A percentile compares a stretch with the other conserved stretches of the same genome.
Conservation (phyloP, 2,888 invertebrate species). For the Brachycybe producta region DNA sequence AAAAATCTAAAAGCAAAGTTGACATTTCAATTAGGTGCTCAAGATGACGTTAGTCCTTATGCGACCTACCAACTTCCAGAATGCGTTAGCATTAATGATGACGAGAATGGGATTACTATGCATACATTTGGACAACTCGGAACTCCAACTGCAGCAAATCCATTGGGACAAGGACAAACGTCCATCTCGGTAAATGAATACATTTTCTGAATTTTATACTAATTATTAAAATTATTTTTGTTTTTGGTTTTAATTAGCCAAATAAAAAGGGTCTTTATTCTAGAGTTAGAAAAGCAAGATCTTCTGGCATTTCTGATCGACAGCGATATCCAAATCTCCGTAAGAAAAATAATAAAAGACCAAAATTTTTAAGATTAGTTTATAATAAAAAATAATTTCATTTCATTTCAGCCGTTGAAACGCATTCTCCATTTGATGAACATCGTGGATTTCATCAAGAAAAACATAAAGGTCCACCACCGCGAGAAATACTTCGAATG, state of each 20-base stretch:
- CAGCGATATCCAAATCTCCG: slow-evolving; percentile 13
- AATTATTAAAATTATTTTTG: background rate
- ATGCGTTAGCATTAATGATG: slow-evolving; percentile 8
- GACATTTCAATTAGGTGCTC: slow-evolving; percentile 12
- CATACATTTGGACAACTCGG: slow-evolving; percentile 15
- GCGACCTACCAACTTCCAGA: slow-evolving; percentile 18
- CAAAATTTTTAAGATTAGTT: background rate
- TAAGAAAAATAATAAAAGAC: slow-evolving; percentile 5
- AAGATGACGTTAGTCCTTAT: slow-evolving; percentile 18
- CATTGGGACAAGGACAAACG: slow-evolving; percentile 6
- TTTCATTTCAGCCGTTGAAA: slow-evolving; percentile 7
- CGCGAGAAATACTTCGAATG: slow-evolving; percentile 14
- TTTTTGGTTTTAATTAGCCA: background rate
- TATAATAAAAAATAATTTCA: background rate
- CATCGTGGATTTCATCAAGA: background rate
- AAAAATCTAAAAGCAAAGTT: too few species aligned
- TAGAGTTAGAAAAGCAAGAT: slow-evolving; percentile 13
- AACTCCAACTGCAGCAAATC: background rate
- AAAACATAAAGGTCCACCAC: slow-evolving; percentile 10
- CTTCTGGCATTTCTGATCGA: background rate
- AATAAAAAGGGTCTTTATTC: slow-evolving; percentile 14
- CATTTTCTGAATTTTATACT: slow-evolving; percentile 1
- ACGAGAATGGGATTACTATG: slow-evolving; percentile 5
- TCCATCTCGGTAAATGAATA: slow-evolving; percentile 5
- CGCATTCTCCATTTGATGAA: slow-evolving; percentile 11